A percentile compares a stretch with the other conserved stretches of the same genome.
Conservation (phyloP, 2,113 vertebrate genomes). For the Craseonycteris thonglongyai region DNA sequence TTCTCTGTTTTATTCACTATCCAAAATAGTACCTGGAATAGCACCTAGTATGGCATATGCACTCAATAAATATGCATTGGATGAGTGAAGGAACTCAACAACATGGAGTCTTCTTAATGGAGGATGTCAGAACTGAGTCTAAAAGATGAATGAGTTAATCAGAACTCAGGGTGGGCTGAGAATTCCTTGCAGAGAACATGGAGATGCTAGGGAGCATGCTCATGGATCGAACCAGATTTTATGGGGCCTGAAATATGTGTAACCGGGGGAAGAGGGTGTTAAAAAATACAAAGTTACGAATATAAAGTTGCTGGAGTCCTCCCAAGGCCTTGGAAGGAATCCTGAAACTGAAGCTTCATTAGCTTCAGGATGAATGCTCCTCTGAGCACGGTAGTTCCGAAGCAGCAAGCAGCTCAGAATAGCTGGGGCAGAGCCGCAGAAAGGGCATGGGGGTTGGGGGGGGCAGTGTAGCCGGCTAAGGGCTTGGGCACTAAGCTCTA, state of each 20-base stretch:
- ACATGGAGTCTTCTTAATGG: not conserved
- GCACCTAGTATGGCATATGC: not conserved
- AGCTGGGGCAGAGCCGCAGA: not conserved
- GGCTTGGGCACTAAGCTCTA: too few relatives aligned
- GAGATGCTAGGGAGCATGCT: not conserved
- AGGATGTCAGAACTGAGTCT: not conserved
- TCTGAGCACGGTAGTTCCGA: not conserved
- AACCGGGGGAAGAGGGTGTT: not conserved
- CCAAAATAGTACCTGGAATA: not conserved
- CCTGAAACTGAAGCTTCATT: not conserved
- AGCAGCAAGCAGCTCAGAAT: not conserved
- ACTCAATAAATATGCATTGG: not conserved
- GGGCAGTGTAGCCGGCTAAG: too few relatives aligned
- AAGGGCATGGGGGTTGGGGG: rapidly evolving
- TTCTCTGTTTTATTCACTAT: not conserved
- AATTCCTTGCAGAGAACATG: not conserved
- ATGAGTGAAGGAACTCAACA: not conserved
- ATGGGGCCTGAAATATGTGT: not conserved
- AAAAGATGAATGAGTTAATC: not conserved
- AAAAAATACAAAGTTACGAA: not conserved
- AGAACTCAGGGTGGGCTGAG: not conserved
- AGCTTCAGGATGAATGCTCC: not conserved
- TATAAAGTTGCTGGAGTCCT: not conserved
- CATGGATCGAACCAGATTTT: not conserved
- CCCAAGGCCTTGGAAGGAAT: not conserved